phyloP scores from a whole-genome alignment of 2,797 vertebrate genomes.

The Sebastiscus tertius region DNA sequence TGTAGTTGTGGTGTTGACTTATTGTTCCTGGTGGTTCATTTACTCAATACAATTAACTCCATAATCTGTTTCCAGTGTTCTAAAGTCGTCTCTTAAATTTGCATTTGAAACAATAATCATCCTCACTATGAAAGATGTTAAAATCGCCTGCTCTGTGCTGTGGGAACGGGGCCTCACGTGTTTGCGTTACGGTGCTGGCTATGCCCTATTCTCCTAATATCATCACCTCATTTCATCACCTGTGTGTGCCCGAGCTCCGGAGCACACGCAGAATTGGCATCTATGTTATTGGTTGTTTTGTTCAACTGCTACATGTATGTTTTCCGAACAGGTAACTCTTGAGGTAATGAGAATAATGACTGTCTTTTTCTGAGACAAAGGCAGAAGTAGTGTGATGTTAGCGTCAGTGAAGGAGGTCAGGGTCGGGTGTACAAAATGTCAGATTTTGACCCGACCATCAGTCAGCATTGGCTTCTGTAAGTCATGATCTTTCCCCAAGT shows the following conservation, averaged over 20 bases:
- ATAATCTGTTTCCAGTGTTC: neutral
- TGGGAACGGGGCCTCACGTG: too few species aligned
- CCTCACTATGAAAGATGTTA: too few species aligned
- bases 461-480: neutral
- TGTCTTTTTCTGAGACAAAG: neutral
- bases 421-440: neutral
- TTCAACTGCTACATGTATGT: neutral
- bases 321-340: neutral
- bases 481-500: neutral
- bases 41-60: neutral
- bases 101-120: rapidly evolving
- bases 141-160: too few species aligned
- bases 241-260: neutral
- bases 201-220: neutral
- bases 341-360: too few species aligned
- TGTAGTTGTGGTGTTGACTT: too few species aligned
- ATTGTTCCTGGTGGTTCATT: too few species aligned
- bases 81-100: neutral
- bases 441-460: neutral
- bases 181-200: too few species aligned
- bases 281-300: neutral
- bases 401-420: neutral
- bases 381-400: neutral
- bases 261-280: neutral
- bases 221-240: neutral